Evolutionary conservation across 2,113 vertebrate species (phyloP).

Genomic region (Indri indri): DNA sequence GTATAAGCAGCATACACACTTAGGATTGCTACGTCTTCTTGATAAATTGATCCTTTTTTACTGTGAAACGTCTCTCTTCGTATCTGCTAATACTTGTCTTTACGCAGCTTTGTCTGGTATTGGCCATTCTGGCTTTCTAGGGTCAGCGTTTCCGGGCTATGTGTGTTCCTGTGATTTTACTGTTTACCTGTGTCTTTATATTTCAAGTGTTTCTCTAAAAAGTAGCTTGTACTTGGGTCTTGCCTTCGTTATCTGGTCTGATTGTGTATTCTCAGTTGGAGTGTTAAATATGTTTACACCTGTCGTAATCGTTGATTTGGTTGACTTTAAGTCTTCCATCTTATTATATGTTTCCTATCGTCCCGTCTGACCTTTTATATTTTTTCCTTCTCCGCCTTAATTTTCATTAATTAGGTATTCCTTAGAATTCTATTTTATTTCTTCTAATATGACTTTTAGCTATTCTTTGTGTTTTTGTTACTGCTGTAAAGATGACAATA

Average conservation of each 20-base stretch:
- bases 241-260: neutral
- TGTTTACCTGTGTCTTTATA: neutral
- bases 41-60: neutral
- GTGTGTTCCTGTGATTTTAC: neutral
- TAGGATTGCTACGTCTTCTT: neutral
- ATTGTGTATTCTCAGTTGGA: neutral
- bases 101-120: neutral
- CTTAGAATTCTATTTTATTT: neutral
- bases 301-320: neutral
- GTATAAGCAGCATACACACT: neutral
- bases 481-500: neutral
- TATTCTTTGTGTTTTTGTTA: neutral
- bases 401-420: neutral
- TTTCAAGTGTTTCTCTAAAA: neutral
- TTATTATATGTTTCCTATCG: neutral
- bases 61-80: neutral
- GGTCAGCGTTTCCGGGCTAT: neutral
- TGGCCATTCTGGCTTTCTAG: neutral
- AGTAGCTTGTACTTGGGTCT: neutral
- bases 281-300: neutral
- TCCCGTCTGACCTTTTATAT: neutral
- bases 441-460: neutral
- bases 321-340: neutral
- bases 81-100: no score
- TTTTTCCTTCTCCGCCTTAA: neutral